Conservation (phyloP, 2,888 invertebrate genomes). For the Diaphora mendica region DNA sequence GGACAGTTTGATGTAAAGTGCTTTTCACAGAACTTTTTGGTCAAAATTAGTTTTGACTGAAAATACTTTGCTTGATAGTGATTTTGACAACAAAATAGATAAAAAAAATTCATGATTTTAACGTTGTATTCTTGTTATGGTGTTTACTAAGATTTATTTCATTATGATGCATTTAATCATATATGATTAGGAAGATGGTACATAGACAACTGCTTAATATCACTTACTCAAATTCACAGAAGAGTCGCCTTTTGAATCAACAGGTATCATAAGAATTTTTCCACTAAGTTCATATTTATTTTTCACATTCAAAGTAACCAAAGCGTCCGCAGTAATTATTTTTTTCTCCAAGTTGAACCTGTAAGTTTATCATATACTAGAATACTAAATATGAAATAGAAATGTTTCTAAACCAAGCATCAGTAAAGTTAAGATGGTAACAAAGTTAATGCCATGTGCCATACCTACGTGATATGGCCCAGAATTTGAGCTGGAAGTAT, state of each 20-base stretch:
- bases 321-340: slow-evolving; percentile 63
- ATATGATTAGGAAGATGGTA: background rate
- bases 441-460: no score
- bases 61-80: background rate
- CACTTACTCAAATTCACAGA: slow-evolving; percentile 71
- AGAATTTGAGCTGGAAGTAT: background rate
- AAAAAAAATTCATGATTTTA: no score
- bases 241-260: slow-evolving; percentile 69
- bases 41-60: background rate
- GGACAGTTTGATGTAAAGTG: background rate
- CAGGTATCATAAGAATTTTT: slow-evolving; percentile 63
- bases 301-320: slow-evolving; percentile 69
- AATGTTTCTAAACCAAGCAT: background rate
- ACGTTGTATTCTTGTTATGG: no score
- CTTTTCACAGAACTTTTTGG: background rate
- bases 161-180: background rate
- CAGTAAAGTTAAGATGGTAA: background rate
- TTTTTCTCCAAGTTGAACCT: slow-evolving; percentile 74
- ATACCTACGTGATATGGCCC: background rate
- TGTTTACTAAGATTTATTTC: background rate
- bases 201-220: background rate
- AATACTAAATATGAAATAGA: background rate
- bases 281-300: slow-evolving; percentile 73
- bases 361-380: slow-evolving; percentile 21
- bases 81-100: background rate